A percentile compares a stretch with the other conserved stretches of the same genome.
Conservation (phyloP, 2,797 vertebrate genomes). For the Diplodus sargus region DNA sequence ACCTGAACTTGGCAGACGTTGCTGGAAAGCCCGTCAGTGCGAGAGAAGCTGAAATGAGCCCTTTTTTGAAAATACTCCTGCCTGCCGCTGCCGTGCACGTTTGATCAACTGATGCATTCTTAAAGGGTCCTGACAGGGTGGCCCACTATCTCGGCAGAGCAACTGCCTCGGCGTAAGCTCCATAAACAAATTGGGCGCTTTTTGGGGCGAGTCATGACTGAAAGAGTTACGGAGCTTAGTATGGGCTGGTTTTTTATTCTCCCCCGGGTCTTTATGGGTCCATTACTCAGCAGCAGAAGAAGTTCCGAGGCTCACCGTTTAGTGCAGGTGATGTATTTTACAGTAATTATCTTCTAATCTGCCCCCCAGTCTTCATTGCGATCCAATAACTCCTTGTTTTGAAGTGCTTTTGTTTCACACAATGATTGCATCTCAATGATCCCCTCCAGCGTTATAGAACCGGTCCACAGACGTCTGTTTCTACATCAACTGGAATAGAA, state of each 20-base stretch:
- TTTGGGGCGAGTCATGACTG: conserved; percentile 57
- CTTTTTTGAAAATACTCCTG: conserved; percentile 9
- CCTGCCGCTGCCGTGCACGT: conserved; percentile 49
- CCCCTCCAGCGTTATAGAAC: conserved; percentile 27
- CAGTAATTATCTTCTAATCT: conserved; percentile 76
- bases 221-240: conserved; percentile 69
- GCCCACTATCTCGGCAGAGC: conserved; percentile 68
- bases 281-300: conserved; percentile 74
- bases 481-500: conserved; percentile 34
- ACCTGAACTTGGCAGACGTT: conserved; percentile 65
- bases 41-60: conserved; percentile 49
- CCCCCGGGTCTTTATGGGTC: conserved; percentile 73
- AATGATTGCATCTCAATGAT: conserved; percentile 61
- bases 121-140: conserved; percentile 74
- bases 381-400: conserved; percentile 71
- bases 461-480: conserved; percentile 29
- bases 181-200: conserved; percentile 75
- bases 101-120: conserved; percentile 72
- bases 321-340: conserved; percentile 80
- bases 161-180: conserved; percentile 70
- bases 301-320: conserved; percentile 64
- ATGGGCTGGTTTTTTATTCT: conserved; percentile 72
- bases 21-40: conserved; percentile 52
- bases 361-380: conserved; percentile 48
- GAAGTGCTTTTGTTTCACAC: conserved; percentile 56